Percentiles rank a stretch among this genome's conserved stretches.
phyloP scores from a whole-genome alignment of 2,797 vertebrate genomes.

The Syndactyla subalaris region DNA sequence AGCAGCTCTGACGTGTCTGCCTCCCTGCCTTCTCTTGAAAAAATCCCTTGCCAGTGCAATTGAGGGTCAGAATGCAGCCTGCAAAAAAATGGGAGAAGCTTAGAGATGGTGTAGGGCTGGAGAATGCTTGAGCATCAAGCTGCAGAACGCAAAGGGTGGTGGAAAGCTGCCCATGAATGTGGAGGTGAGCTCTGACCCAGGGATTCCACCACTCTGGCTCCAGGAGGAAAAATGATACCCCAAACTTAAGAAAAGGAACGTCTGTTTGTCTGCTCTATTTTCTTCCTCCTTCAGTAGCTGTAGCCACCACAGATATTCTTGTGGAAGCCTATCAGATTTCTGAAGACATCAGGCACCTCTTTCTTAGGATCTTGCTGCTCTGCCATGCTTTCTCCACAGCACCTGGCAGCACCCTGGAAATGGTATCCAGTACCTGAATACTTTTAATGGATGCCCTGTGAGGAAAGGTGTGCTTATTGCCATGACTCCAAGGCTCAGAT shows the following conservation, averaged over 20 bases:
- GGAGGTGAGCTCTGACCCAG: not conserved
- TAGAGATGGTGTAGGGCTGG: not conserved
- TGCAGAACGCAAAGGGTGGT: not conserved
- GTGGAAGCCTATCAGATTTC: not conserved
- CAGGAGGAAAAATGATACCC: not conserved
- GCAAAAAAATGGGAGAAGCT: not conserved
- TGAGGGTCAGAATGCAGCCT: not conserved
- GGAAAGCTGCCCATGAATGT: not conserved
- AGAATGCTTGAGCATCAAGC: not conserved
- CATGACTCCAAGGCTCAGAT: not conserved
- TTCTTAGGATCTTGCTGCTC: not conserved
- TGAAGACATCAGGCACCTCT: not conserved
- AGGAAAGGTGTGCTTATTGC: not conserved
- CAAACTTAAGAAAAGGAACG: not conserved
- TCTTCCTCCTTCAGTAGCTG: not conserved
- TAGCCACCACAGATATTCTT: not conserved
- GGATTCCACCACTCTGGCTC: not conserved
- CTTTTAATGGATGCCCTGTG: not conserved
- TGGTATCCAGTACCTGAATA: not conserved
- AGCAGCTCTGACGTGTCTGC: not conserved
- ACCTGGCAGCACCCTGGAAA: not conserved
- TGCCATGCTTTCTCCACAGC: not conserved
- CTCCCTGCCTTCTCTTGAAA: not conserved
- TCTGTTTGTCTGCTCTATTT: not conserved
- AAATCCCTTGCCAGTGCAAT: not conserved